Evolutionary conservation across 2,113 vertebrate genomes (phyloP), one percentile per base, ranked within the genome.

Genomic region (Stigmatopora argus): DNA sequence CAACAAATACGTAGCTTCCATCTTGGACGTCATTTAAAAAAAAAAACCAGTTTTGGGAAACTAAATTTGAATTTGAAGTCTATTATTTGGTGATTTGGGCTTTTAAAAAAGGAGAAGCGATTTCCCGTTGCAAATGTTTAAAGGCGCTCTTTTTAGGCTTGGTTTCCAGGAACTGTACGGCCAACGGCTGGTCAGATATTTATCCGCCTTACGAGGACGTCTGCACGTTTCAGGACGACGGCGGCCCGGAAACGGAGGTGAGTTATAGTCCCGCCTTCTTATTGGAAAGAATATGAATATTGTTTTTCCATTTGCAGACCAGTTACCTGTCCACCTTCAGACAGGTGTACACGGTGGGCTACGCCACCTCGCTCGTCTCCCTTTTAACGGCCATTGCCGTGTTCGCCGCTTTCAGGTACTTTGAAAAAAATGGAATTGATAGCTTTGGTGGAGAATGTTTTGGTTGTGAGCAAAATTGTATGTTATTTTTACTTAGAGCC

Each of bases 341-440:
- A 64, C 85, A 88, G 66, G 85, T 92, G 52, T 92, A 92, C 82
- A 91, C 90, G 0, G 89, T 89, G 48, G 91, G 91, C 45, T 92
- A 92, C 1, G 88, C 90, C 55, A 91, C 90, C 17, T 92, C 91
- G 0, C 88, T 92, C 62, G 75, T 90, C 82, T 90, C 89, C n/a
- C 88, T 92, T 69, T 88, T 91, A 19, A 89, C 88, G 5, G 91
- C 91, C 41, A 85, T 91, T 0, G 78, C 83, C 66, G 86, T 92
- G 75, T 88, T 92, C 38, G 79, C 84, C 11, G 88, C 78, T 63
- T 91, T 92, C 87, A 90, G 90, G 91, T 91, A 69, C 78, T 47
- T n/a, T 17, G 4, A 17, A 63, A 31, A 47, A 3, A 62, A 15
- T 7, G 26, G 26, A 31, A 31, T 31, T 31, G 26, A 31, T 1